Conservation (phyloP, 1,140 invertebrate genomes). For the Acromyrmex heyeri region DNA sequence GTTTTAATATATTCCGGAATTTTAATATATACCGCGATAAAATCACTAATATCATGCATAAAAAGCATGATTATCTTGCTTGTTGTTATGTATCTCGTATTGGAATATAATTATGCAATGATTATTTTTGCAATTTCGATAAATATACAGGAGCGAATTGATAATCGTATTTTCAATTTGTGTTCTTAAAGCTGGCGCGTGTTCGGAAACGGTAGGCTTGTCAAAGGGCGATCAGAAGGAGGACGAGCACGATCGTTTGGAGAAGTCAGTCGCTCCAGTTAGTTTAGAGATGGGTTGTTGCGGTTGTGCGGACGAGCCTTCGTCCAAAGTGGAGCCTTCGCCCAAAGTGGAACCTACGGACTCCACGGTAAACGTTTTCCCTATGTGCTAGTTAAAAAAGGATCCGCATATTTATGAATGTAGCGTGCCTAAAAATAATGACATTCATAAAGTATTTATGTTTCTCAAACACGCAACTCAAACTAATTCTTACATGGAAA, state of each 20-base stretch:
- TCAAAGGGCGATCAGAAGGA: constrained; percentile 44
- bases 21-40: background rate
- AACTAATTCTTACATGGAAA: background rate
- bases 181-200: constrained; percentile 54
- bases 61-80: background rate
- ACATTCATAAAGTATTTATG: background rate
- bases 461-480: background rate
- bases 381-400: background rate
- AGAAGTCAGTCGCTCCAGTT: constrained; percentile 44
- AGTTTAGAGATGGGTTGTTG: constrained; percentile 78
- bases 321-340: constrained; percentile 16
- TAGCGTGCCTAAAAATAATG: background rate
- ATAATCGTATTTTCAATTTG: constrained; percentile 10
- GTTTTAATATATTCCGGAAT: constrained; percentile 6
- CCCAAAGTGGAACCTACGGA: constrained; percentile 74
- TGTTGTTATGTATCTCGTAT: background rate
- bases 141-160: background rate
- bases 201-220: constrained; percentile 38
- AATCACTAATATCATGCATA: background rate
- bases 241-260: constrained; percentile 42
- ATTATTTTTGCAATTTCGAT: background rate
- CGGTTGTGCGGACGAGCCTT: constrained; percentile 77
- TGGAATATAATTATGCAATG: constrained; percentile 2
- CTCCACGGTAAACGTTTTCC: constrained; percentile 70
- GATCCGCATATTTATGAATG: background rate